phyloP scores from a whole-genome alignment of 2,797 vertebrate genomes.

The Tangara arthus region DNA sequence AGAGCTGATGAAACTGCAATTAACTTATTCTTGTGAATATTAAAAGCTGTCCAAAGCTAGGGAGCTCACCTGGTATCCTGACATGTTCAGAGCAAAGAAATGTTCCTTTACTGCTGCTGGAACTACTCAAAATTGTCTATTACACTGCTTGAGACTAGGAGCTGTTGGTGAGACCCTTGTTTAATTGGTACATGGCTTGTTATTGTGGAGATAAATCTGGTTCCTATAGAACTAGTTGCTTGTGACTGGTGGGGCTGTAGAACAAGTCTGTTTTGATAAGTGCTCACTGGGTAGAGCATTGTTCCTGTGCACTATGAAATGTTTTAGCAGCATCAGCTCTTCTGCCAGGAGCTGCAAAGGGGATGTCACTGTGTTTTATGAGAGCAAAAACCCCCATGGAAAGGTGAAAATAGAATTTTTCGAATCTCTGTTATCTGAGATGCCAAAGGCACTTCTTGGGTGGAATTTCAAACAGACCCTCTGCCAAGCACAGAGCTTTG shows the following conservation, averaged over 20 bases:
- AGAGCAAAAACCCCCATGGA: not conserved
- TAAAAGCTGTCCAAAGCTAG: not conserved
- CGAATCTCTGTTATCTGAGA: not conserved
- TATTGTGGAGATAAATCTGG: not conserved
- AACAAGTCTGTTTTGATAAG: not conserved
- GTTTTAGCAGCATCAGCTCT: not conserved
- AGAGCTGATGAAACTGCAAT: not conserved
- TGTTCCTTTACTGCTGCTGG: not conserved
- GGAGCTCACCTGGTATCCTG: not conserved
- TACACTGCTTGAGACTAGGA: not conserved
- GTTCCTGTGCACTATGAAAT: not conserved
- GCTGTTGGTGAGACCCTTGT: not conserved
- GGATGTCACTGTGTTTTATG: not conserved
- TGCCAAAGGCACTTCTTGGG: not conserved
- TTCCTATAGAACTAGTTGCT: conserved; percentile 21
- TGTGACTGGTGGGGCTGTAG: not conserved
- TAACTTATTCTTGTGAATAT: not conserved
- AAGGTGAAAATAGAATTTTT: not conserved
- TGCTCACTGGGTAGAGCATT: not conserved
- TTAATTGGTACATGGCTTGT: not conserved
- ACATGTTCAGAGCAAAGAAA: not conserved
- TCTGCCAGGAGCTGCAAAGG: not conserved
- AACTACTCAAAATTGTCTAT: not conserved
- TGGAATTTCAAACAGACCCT: not conserved
- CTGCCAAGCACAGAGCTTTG: not conserved